Conservation (phyloP, 2,797 vertebrate species). For the Galaxias olidus region DNA sequence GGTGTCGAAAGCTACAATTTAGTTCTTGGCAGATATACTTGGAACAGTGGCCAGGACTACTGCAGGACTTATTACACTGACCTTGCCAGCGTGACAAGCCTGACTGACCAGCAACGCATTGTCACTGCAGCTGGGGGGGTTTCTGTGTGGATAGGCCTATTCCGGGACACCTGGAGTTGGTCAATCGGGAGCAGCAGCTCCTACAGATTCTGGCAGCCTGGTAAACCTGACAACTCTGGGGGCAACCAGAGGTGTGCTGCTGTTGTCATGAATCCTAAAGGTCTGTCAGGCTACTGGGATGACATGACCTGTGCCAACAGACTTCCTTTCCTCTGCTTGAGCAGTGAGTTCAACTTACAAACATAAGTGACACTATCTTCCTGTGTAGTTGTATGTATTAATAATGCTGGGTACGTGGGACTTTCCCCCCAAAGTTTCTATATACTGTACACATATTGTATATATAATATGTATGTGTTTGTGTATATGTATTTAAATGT, state of each 20-base stretch:
- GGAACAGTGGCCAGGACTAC: slow-evolving; percentile 8
- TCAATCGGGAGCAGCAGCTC: neutral
- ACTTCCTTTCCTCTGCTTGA: neutral
- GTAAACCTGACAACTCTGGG: neutral
- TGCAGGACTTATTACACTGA: slow-evolving; percentile 26
- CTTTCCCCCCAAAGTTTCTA: too few species aligned
- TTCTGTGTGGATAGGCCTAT: slow-evolving; percentile 8
- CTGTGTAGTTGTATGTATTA: neutral
- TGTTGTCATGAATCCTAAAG: neutral
- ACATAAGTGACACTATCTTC: neutral
- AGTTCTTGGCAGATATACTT: neutral
- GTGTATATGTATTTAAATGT: too few species aligned
- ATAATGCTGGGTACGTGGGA: too few species aligned
- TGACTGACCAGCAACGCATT: neutral
- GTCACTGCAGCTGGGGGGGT: neutral
- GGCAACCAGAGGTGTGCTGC: neutral
- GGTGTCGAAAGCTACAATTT: too few species aligned
- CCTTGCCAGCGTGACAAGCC: slow-evolving; percentile 10
- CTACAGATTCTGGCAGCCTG: neutral
- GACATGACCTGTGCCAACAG: neutral
- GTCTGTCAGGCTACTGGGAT: neutral
- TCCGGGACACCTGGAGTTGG: slow-evolving; percentile 25
- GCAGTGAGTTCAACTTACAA: neutral
- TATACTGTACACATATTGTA: too few species aligned
- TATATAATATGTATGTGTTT: too few species aligned